These are phyloP conservation scores for Gallirallus australis DNA, from an alignment of 2,797 vertebrate genomes.

Conservation along the genomic window DNA sequence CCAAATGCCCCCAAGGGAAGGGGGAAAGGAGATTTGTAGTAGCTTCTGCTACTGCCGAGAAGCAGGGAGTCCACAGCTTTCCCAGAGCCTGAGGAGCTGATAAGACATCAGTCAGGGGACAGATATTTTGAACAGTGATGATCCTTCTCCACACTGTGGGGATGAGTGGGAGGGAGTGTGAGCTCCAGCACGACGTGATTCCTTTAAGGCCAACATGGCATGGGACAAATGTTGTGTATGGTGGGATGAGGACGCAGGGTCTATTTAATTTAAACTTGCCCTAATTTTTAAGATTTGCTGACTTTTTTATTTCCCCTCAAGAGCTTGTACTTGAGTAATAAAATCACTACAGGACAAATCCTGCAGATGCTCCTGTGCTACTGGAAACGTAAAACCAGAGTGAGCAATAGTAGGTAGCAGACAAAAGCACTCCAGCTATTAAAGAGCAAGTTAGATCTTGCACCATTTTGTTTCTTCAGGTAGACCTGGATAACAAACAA, in stretches of 20 bases:
- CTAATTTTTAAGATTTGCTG: not conserved
- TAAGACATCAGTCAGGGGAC: rapidly evolving
- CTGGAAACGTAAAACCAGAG: not conserved
- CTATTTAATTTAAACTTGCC: not conserved
- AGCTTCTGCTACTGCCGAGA: not conserved
- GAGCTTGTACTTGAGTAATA: not conserved
- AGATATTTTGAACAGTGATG: not conserved
- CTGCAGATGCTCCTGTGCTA: not conserved
- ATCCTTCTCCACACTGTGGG: not conserved
- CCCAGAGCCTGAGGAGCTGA: not conserved
- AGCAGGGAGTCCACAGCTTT: not conserved
- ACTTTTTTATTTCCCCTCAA: not conserved
- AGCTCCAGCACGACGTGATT: not conserved
- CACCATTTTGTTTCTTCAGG: not conserved
- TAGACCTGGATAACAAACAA: not conserved
- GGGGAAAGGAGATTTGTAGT: not conserved
- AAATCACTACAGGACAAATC: not conserved
- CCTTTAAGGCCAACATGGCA: not conserved
- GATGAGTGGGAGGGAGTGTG: not conserved
- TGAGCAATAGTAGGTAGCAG: not conserved
- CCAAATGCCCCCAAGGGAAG: not conserved
- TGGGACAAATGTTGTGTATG: not conserved
- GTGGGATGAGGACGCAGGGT: not conserved
- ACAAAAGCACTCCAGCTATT: not conserved
- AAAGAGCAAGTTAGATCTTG: not conserved